These are phyloP conservation scores for Sycophaga agraensis DNA, from an alignment of 1,140 invertebrate genomes.

Conservation along the genomic window DNA sequence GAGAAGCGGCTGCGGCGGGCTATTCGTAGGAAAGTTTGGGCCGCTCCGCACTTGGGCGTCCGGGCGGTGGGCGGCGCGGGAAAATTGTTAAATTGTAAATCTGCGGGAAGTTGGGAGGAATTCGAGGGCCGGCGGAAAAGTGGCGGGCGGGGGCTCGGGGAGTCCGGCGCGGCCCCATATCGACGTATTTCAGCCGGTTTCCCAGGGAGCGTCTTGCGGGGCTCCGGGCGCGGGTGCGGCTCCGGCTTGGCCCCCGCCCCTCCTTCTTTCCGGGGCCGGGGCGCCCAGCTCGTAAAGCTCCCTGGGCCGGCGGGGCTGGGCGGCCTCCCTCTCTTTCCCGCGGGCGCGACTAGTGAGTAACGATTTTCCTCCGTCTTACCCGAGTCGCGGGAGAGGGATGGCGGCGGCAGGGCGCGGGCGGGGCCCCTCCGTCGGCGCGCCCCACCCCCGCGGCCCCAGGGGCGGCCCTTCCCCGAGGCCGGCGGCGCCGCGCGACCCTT, in stretches of 20 bases:
- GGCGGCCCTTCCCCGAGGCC: background rate
- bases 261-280: too few species aligned
- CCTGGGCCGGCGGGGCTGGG: too few species aligned
- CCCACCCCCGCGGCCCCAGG: too few species aligned
- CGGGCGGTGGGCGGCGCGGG: background rate
- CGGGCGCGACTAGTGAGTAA: conserved; percentile 16
- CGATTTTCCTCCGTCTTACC: conserved; percentile 26
- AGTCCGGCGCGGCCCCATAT: conserved; percentile 21
- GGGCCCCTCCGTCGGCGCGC: too few species aligned
- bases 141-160: too few species aligned
- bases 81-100: conserved; percentile 32
- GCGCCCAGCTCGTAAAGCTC: too few species aligned
- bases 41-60: background rate
- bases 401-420: background rate
- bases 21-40: conserved; percentile 24
- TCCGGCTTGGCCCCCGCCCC: too few species aligned
- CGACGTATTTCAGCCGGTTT: conserved; percentile 30
- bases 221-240: too few species aligned
- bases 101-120: conserved; percentile 20
- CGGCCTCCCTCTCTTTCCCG: background rate
- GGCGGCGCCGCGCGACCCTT: background rate
- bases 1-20: conserved; percentile 10
- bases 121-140: too few species aligned
- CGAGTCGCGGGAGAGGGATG: background rate
- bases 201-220: conserved; percentile 23